A percentile compares a stretch with the other conserved stretches of the same genome.
Evolutionary conservation across 1,140 invertebrate species (phyloP).

Genomic region (Hesperophylax magnus): DNA sequence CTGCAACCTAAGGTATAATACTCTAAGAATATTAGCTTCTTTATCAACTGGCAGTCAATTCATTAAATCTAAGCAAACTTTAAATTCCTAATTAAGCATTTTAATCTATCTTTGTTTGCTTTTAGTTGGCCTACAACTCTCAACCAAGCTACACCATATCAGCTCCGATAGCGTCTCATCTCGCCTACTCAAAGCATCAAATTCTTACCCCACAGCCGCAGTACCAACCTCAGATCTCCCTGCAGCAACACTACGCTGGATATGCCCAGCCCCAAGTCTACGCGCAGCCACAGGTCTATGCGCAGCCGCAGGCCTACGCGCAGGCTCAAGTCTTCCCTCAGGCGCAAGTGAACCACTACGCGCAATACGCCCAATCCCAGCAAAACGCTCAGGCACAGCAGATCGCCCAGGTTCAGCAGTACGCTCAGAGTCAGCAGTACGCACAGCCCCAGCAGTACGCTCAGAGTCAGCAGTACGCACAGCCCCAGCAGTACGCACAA

Average conservation of each 20-base stretch:
- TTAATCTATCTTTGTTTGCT: conserved; percentile 1
- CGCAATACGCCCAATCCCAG: not conserved
- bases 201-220: conserved; percentile 36
- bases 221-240: conserved; percentile 38
- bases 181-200: conserved; percentile 55
- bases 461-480: conserved; percentile 12
- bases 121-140: conserved; percentile 38
- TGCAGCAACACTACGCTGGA: conserved; percentile 24
- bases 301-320: not conserved
- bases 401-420: conserved; percentile 1
- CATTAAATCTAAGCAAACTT: no score
- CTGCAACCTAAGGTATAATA: conserved; percentile 48
- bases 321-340: conserved; percentile 34
- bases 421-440: not conserved
- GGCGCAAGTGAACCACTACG: conserved; percentile 34
- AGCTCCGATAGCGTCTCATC: conserved; percentile 45
- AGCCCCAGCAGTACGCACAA: not conserved
- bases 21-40: not conserved
- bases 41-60: no score
- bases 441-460: conserved; percentile 12
- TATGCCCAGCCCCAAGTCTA: not conserved
- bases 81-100: no score
- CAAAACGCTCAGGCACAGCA: conserved; percentile 40
- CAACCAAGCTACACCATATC: conserved; percentile 47
- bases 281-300: not conserved